Base-by-base conservation (phyloP, 2,888 invertebrate genomes). In the Epirrhoe alternata region DNA sequence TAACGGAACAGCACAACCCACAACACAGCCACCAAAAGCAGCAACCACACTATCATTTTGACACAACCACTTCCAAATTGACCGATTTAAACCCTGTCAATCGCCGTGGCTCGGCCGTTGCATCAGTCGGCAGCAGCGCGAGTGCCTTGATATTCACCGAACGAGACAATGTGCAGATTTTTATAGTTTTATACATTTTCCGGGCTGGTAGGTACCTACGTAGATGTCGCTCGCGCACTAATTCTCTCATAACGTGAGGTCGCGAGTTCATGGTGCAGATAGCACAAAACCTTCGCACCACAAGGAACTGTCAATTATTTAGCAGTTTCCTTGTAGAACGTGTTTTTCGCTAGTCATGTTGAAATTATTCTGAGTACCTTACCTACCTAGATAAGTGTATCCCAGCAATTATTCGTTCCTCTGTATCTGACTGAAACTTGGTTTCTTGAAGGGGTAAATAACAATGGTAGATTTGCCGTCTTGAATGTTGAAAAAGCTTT, bases 1-100 rank as follows among this genome's bases (percentile, higher is more conserved):
- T 79, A 85, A 74, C 84, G 80, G 65, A 83, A 88, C 63, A 77
- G 66, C 38, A 75, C 69, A 1, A 71, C 68, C 86, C 88, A 86
- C 58, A 78, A 59, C 68, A 83, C 57, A 10, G 69, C 24, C 61
- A 80, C 69, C 5, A 81, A 16, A n/a, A 87, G 7, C n/a, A 85
- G 61, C 57, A 81, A 68, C 76, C 75, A 85, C 71, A 81, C 50
- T 50, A 88, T 77, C 88, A 90, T 89, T 63, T 70, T 74, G 35
- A 64, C 50, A 56, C 42, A 38, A 5, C 47, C 52, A 56, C 14
- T 61, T 55, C 35, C 17, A 55, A 64, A 66, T 69, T 62, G 64
- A 64, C 64, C 54, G 58, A 64, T 54, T 52, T n/a, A 45, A 33
- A 54, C 45, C 61, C 51, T 69, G 65, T 60, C 65, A 65, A 60